Evolutionary conservation across 2,113 vertebrate species (phyloP), one percentile per base, ranked within the genome.

Genomic region (Xyliphius kryptos): DNA sequence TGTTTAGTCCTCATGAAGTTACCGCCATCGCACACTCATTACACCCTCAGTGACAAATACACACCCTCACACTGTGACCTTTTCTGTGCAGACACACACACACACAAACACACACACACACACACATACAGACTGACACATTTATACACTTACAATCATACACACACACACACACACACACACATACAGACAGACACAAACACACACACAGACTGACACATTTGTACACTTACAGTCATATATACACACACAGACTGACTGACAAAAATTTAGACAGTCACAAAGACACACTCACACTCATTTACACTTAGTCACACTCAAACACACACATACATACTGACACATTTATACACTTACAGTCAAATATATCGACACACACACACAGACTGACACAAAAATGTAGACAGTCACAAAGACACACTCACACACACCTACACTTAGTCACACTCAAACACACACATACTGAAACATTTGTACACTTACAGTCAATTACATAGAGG

Each of bases 1-100:
- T 77, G 73, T 76, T 78, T 74, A 68, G 70, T 76, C 76, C 67
- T 71, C 56, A 67, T 57, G 5, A 5, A 64, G 54, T 72, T 58
- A 72, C 76, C 7, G 26, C 4, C 26, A 32, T 32, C 4, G 26
- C 61, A 76, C 64, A 53, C 63, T 71, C 41, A 40, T 69, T 54
- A 21, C n/a, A 48, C 38, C 15, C 13, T 32, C 13, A 56, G 56
- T 49, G 44, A 49, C 66, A 47, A 49, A 22, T 62, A n/a, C 38
- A 46, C 48, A 58, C 36, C 50, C 57, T 32, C 26, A 32, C 26
- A 32, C 26, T 2, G 4, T 43, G n/a, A n/a, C n/a, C n/a, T 46
- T 19, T 26, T 13, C 12, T 20, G 41, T 19, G 4, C 16, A 9
- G 19, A 19, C 37, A 13, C 2, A 14, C 38, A 13, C 20, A 46